phyloP scores from a whole-genome alignment of 2,888 invertebrate species.

The Idaea dimidiata region DNA sequence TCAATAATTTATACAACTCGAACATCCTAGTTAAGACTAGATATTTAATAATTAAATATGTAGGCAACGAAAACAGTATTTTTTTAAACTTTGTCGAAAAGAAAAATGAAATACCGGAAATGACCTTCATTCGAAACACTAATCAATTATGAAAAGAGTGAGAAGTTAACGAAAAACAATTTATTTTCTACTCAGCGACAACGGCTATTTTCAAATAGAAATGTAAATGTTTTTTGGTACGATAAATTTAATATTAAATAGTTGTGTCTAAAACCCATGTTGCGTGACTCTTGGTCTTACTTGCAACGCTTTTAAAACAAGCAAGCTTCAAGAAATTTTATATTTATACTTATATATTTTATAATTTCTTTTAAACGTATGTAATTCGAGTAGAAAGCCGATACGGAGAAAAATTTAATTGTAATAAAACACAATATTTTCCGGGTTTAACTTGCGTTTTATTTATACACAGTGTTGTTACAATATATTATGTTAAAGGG shows the following conservation, averaged over 20 bases:
- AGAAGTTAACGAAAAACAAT: constrained; percentile 72
- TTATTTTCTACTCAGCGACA: constrained; percentile 67
- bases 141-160: constrained; percentile 60
- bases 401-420: too few species aligned
- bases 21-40: too few species aligned
- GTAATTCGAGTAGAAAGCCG: background rate
- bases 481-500: too few species aligned
- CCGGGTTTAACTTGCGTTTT: too few species aligned
- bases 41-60: too few species aligned
- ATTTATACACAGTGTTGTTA: too few species aligned
- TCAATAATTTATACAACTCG: too few species aligned
- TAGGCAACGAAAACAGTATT: too few species aligned
- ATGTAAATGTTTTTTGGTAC: constrained; percentile 63
- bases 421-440: too few species aligned
- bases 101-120: background rate
- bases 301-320: constrained; percentile 17
- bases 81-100: too few species aligned
- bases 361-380: background rate
- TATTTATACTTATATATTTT: background rate
- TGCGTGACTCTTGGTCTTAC: constrained; percentile 54
- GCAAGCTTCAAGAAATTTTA: constrained; percentile 8
- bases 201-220: constrained; percentile 54
- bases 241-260: constrained; percentile 71
- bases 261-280: constrained; percentile 60
- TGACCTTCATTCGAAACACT: background rate